Evolutionary conservation across 2,888 invertebrate species (phyloP).

Genomic region (Gymnocheta viridis): DNA sequence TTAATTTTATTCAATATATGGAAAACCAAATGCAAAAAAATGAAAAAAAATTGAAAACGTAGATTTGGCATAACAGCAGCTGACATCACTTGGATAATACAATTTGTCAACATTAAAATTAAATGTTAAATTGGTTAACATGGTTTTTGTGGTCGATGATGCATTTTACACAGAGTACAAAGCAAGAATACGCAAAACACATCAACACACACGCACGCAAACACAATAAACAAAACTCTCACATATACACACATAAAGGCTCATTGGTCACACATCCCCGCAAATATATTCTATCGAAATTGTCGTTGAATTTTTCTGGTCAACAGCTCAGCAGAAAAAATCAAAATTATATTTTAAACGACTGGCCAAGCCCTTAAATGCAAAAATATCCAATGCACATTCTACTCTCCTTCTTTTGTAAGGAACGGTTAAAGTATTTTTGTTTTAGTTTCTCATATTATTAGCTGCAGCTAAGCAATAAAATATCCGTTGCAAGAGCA

Average conservation of each 20-base stretch:
- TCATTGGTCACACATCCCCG: conserved; percentile 7
- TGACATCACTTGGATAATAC: conserved; percentile 67
- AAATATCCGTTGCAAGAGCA: no score
- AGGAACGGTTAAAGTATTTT: no score
- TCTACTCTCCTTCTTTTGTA: no score
- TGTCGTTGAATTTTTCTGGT: neutral
- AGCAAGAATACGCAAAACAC: conserved; percentile 29
- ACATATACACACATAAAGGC: neutral
- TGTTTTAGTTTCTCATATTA: no score
- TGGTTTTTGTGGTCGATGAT: conserved; percentile 66
- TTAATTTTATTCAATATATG: conserved; percentile 39
- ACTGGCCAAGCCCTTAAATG: no score
- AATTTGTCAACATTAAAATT: conserved; percentile 69
- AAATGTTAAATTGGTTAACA: conserved; percentile 68
- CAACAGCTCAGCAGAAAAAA: no score
- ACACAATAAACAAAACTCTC: neutral
- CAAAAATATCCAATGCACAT: no score
- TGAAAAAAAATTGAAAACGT: conserved; percentile 16
- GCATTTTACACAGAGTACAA: conserved; percentile 52
- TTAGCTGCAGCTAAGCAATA: no score
- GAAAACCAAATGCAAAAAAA: neutral
- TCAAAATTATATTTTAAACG: no score
- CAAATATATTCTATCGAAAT: neutral
- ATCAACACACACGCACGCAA: neutral
- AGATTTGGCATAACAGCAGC: conserved; percentile 61